Percentiles rank a stretch among this genome's conserved stretches.
These are phyloP conservation scores for Cheirogaleus medius DNA, from an alignment of 2,113 vertebrate species.

Conservation along the genomic window DNA sequence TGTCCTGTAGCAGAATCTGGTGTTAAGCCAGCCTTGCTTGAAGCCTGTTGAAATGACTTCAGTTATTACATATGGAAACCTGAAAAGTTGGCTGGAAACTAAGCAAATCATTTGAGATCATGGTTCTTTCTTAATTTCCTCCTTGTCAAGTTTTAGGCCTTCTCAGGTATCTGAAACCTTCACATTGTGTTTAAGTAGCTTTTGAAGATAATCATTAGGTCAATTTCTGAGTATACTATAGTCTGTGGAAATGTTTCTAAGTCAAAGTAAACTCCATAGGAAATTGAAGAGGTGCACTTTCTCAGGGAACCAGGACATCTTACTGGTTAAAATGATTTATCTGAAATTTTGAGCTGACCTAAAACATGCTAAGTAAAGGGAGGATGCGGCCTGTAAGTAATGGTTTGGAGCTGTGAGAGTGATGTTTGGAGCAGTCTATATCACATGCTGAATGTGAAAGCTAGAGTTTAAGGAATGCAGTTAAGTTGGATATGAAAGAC, in stretches of 20 bases:
- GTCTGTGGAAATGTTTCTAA: not conserved
- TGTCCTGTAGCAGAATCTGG: not conserved
- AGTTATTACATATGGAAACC: not conserved
- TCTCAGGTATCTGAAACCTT: not conserved
- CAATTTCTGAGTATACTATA: not conserved
- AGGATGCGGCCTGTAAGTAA: not conserved
- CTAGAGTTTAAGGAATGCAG: not conserved
- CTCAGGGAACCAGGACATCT: not conserved
- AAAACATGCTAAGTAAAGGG: not conserved
- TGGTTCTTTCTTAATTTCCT: slow-evolving; percentile 10
- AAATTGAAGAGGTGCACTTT: not conserved
- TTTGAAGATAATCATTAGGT: not conserved
- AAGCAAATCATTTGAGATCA: not conserved
- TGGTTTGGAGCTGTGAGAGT: not conserved
- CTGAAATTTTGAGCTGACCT: not conserved
- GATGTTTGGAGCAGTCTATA: not conserved
- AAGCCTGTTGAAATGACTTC: not conserved
- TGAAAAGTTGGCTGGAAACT: not conserved
- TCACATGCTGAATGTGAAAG: not conserved
- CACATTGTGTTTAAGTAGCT: not conserved
- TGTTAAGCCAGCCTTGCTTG: not conserved
- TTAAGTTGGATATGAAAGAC: not conserved
- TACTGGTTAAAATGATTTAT: not conserved
- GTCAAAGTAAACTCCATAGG: not conserved
- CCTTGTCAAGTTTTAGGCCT: not conserved